Evolutionary conservation across 2,797 vertebrate species (phyloP), one percentile per base, ranked within the genome.

Genomic region (Corythornis leucogaster): DNA sequence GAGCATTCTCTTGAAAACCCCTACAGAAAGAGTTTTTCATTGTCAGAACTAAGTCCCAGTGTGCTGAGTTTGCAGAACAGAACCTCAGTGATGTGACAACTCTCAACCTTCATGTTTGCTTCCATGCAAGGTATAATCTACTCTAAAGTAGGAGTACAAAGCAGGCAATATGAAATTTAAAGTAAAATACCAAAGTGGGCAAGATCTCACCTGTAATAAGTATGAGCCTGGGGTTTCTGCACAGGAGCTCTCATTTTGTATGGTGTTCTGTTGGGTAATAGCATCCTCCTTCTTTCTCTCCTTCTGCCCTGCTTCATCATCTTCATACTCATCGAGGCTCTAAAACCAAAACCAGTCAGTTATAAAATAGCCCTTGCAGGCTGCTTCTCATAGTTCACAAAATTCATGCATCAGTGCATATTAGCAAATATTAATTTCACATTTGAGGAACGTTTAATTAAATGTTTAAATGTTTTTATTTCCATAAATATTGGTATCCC

Each of bases 291-390:
- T 98, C 95, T 98, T 98, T 73, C 98, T 95, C 66, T 98, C 97
- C 92, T 99, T 99, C 96, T 98, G 98, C 20, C 97, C 98, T 10
- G 98, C 96, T 91, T 99, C 98, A 26, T 99, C 99, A 63, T 99
- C 99, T 71, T 99, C 99, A 89, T 99, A 98, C 80, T 99, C 99
- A 93, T 99, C 99, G 82, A 99, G 98, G 93, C 99, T 99, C 99
- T 99, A 96, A 84, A 91, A 50, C 3, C 1, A 90, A 74, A 94
- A 83, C 77, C 4, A 67, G 4, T 70, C 58, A 42, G 12, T 80
- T 87, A 83, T 6, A 55, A 58, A 33, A 75, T 1, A 63, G 7
- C 15, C 21, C 48, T 80, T 53, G 3, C 17, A 40, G 18, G 8
- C 8, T 48, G 31, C 17, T 68, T 64, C 5, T 15, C 18, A 45